phyloP scores from a whole-genome alignment of 2,888 invertebrate genomes.

The Lithophane socia region DNA sequence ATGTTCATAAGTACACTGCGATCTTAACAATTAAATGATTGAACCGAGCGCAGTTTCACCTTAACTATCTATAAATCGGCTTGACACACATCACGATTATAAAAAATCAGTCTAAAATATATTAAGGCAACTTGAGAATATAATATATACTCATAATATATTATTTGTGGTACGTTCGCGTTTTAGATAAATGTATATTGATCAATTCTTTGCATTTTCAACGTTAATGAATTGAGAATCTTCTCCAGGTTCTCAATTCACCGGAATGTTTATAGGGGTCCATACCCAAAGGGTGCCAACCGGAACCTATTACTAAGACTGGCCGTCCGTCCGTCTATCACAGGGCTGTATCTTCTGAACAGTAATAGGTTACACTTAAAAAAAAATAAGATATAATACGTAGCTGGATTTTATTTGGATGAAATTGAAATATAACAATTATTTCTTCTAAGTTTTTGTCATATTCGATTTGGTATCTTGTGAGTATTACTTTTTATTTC shows the following conservation, averaged over 20 bases:
- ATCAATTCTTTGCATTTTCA: neutral
- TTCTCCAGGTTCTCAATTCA: neutral
- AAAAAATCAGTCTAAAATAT: conserved; percentile 93
- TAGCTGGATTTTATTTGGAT: conserved; percentile 2
- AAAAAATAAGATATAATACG: no score
- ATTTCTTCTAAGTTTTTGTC: conserved; percentile 19
- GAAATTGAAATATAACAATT: neutral
- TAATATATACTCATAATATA: conserved; percentile 75
- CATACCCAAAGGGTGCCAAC: neutral
- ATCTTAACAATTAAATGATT: conserved; percentile 68
- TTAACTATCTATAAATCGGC: conserved; percentile 73
- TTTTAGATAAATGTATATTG: neutral
- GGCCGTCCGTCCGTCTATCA: no score
- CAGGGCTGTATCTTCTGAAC: neutral
- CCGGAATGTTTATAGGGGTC: neutral
- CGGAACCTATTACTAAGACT: no score
- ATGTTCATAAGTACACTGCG: conserved; percentile 76
- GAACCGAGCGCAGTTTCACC: conserved; percentile 72
- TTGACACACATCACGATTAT: conserved; percentile 82
- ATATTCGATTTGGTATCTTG: conserved; percentile 26
- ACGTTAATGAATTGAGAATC: neutral
- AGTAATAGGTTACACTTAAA: no score
- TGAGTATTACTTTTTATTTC: conserved; percentile 25
- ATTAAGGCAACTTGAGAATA: conserved; percentile 92
- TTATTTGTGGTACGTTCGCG: conserved; percentile 68